phyloP scores from a whole-genome alignment of 1,140 invertebrate genomes.

The Leptinotarsa defecta region DNA sequence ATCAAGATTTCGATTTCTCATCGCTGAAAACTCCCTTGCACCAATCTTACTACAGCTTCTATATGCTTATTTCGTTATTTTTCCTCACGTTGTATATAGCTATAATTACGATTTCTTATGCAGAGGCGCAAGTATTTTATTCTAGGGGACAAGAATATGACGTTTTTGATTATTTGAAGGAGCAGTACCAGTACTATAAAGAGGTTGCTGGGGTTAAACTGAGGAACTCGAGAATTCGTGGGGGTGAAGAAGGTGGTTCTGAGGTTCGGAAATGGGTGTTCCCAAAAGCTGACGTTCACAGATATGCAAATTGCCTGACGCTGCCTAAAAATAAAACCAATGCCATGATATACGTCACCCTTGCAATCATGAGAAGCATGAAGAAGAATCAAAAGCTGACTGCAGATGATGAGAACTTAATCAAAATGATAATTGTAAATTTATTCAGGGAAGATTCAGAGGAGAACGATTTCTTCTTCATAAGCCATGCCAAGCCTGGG shows the following conservation, averaged over 20 bases:
- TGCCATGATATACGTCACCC: neutral
- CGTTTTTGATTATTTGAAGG: slow-evolving; percentile 28
- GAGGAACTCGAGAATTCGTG: slow-evolving; percentile 4
- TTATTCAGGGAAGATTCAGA: neutral
- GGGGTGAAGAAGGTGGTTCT: slow-evolving; percentile 14
- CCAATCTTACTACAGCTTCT: slow-evolving; percentile 32
- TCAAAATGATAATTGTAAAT: slow-evolving; percentile 1
- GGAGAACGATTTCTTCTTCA: slow-evolving; percentile 14
- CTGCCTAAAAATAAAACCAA: slow-evolving; percentile 29
- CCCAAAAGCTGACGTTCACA: slow-evolving; percentile 33
- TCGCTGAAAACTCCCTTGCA: slow-evolving; percentile 27
- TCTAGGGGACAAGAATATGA: slow-evolving; percentile 24
- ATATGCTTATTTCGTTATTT: slow-evolving; percentile 35
- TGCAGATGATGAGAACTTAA: neutral
- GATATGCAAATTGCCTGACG: slow-evolving; percentile 34
- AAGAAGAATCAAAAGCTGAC: neutral
- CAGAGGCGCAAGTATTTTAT: slow-evolving; percentile 33
- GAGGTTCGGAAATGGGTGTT: slow-evolving; percentile 17
- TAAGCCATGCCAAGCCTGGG: neutral
- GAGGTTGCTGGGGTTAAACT: slow-evolving; percentile 25
- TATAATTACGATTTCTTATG: slow-evolving; percentile 39
- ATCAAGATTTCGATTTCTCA: slow-evolving; percentile 26
- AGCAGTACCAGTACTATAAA: slow-evolving; percentile 36
- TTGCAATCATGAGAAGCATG: slow-evolving; percentile 10
- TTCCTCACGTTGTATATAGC: slow-evolving; percentile 38